Evolutionary conservation across 2,113 vertebrate species (phyloP), one percentile per base, ranked within the genome.

Genomic region (Hemiprocne comata): DNA sequence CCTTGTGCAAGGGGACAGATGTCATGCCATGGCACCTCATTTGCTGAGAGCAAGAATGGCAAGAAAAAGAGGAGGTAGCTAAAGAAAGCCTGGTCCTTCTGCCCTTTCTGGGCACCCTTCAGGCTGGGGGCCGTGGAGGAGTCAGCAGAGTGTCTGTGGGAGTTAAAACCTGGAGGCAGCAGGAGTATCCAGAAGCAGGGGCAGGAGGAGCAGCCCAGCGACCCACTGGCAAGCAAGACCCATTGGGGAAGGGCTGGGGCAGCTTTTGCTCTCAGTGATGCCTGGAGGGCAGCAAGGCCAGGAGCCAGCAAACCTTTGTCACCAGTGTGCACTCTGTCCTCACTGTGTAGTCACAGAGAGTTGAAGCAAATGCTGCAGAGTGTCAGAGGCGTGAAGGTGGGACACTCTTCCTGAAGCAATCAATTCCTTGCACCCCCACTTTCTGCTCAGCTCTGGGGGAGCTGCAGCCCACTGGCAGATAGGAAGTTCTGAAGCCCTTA

Each of bases 371-470:
- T 5, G 21, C 2, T 21, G 44, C 25, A 28, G 61, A 65, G 19
- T 1, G 3, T 7, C 3, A 0, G 3, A 38, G 18, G 4, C 0
- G 0, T 24, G 74, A 20, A 62, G 19, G 20, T 55, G 34, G 36
- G 11, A n/a, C 38, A 25, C 29, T 70, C 36, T 75, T 81, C 73
- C 72, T 25, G 48, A 74, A 51, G 36, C 17, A 8, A 42, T 24
- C 17, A 11, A 18, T 26, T 93, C 75, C n/a, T 24, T 17, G 24
- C 28, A 50, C 24, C 54, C 40, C 17, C 16, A 8, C 26, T 26
- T 69, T 5, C 61, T 38, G 4, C 51, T 57, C 70, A 46, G 53
- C 26, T 9, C 34, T 53, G 44, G 18, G 53, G 51, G 7, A 89
- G 44, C 55, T 77, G 73, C n/a, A 69, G 26, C 29, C 34, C 48